These are phyloP conservation scores for Pseudobourletiella spinata DNA, from an alignment of 1,140 invertebrate species.

Conservation along the genomic window DNA sequence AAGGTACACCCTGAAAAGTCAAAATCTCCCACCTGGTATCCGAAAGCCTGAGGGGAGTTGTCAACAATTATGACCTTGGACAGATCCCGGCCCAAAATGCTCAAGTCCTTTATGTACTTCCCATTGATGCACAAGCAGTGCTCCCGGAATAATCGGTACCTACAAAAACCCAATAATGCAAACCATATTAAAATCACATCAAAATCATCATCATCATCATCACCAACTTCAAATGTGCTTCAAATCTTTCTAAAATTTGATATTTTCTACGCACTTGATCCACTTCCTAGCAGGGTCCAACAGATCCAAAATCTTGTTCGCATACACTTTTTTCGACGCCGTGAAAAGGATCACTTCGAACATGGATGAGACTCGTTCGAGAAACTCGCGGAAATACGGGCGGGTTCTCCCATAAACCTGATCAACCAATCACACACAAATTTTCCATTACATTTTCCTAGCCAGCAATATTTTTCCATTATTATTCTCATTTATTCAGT, in stretches of 20 bases:
- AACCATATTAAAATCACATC: no score
- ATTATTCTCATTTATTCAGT: no score
- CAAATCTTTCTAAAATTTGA: no score
- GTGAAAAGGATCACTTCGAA: constrained; percentile 97
- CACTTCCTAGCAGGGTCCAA: constrained; percentile 79
- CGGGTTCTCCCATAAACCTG: constrained; percentile 80
- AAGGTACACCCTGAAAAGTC: no score
- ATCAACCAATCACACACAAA: neutral
- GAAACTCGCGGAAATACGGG: constrained; percentile 83
- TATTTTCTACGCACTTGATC: constrained; percentile 77
- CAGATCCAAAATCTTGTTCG: constrained; percentile 86
- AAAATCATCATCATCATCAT: no score
- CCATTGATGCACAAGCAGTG: constrained; percentile 92
- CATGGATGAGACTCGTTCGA: constrained; percentile 75
- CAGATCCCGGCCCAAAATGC: constrained; percentile 84
- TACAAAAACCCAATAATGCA: no score
- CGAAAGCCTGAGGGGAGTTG: constrained; percentile 87
- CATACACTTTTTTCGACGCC: constrained; percentile 90
- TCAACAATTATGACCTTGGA: constrained; percentile 86
- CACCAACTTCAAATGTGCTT: no score
- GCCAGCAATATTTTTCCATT: no score
- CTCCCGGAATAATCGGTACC: constrained; percentile 79
- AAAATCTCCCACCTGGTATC: constrained; percentile 77
- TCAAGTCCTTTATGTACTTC: constrained; percentile 94
- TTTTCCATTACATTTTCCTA: neutral